These are phyloP conservation scores for Caenorhabditis angaria DNA, from an alignment of 2,888 invertebrate genomes.

Conservation along the genomic window DNA sequence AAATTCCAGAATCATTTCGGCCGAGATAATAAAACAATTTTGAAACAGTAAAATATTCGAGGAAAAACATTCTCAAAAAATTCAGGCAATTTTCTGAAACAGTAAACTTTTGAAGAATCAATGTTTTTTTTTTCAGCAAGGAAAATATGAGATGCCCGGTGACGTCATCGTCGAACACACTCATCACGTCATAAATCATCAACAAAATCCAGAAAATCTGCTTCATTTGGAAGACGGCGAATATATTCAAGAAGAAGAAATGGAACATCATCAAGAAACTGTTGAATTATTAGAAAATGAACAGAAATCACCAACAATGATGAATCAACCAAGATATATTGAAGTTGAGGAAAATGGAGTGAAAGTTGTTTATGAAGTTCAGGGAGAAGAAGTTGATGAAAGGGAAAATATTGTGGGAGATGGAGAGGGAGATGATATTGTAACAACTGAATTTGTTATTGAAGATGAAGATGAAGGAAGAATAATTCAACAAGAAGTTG, in stretches of 20 bases:
- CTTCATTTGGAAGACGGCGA: neutral
- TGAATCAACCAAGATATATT: conserved; percentile 27
- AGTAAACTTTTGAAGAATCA: too few species aligned
- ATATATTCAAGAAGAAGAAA: conserved; percentile 1
- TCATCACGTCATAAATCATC: neutral
- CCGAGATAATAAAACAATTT: too few species aligned
- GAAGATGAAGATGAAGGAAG: neutral
- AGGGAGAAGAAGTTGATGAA: conserved; percentile 24
- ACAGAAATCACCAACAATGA: neutral
- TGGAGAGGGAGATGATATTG: conserved; percentile 6
- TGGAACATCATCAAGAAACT: too few species aligned
- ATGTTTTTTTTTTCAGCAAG: conserved; percentile 1
- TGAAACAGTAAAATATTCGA: too few species aligned
- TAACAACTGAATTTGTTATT: neutral
- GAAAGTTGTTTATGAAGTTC: conserved; percentile 30
- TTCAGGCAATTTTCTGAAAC: too few species aligned
- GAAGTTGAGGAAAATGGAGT: conserved; percentile 31
- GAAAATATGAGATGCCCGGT: neutral
- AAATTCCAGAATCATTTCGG: too few species aligned
- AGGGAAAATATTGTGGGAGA: conserved; percentile 1
- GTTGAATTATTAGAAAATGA: neutral
- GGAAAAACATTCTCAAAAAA: too few species aligned
- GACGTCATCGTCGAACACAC: neutral
- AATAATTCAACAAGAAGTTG: neutral
- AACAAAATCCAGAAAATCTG: neutral